Conservation (phyloP, 2,888 invertebrate genomes). For the Ganaspis brasiliensis region DNA sequence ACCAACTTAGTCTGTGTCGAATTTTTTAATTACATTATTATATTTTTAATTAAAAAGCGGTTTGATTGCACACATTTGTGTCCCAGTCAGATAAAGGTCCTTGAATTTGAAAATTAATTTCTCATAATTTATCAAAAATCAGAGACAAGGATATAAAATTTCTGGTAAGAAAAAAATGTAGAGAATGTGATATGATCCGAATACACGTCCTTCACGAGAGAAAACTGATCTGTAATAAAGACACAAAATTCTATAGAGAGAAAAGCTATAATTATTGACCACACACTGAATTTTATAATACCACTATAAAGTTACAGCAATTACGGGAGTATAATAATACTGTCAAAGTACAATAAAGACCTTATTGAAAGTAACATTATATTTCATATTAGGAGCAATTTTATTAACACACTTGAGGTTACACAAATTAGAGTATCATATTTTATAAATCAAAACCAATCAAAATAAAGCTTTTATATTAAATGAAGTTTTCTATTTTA, state of each 20-base stretch:
- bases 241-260: slow-evolving; percentile 11
- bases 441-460: no score
- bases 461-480: no score
- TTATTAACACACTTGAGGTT: background rate
- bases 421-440: no score
- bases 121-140: background rate
- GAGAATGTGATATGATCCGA: slow-evolving; percentile 25
- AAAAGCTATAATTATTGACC: slow-evolving; percentile 24
- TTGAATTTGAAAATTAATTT: background rate
- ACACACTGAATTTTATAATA: slow-evolving; percentile 16
- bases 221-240: slow-evolving; percentile 32
- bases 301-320: slow-evolving; percentile 2
- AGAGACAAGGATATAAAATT: background rate
- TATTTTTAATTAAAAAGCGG: no score
- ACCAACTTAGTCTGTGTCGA: no score
- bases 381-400: background rate
- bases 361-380: background rate
- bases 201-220: slow-evolving; percentile 18
- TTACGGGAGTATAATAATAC: slow-evolving; percentile 3
- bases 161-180: slow-evolving; percentile 1
- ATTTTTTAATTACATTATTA: no score
- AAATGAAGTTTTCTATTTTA: no score
- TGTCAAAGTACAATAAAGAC: slow-evolving; percentile 19
- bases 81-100: no score
- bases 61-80: no score